Percentiles rank a stretch among this genome's conserved stretches.
phyloP scores from a whole-genome alignment of 2,113 vertebrate genomes.

The Cricetomys ansorgei region DNA sequence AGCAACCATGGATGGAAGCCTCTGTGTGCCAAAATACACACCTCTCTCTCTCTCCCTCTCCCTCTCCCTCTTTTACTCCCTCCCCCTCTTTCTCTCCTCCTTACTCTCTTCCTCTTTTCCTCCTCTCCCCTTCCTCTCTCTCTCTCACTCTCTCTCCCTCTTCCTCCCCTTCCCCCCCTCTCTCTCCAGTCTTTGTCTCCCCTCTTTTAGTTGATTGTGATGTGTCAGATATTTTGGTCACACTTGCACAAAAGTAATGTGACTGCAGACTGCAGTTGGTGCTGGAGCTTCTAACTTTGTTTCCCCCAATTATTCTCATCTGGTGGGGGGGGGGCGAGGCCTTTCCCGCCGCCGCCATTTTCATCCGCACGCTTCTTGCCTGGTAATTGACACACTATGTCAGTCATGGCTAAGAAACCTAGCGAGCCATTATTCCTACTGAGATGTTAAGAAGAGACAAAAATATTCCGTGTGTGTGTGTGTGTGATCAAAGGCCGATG shows the following conservation, averaged over 20 bases:
- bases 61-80: too few relatives aligned
- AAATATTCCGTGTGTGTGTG: neutral
- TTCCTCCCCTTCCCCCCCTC: accelerated
- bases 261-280: neutral
- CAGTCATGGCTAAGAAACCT: neutral
- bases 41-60: too few relatives aligned
- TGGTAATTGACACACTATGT: neutral
- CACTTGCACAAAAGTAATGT: neutral
- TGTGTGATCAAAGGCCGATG: neutral
- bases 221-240: neutral
- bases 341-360: neutral
- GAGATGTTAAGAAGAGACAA: neutral
- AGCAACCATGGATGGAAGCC: neutral
- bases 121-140: accelerated
- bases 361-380: neutral
- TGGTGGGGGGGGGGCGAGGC: neutral
- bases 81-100: accelerated
- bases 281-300: neutral
- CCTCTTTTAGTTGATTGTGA: neutral
- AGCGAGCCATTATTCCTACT: neutral
- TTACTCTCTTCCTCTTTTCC: too few relatives aligned
- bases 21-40: neutral
- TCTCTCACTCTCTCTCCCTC: too few relatives aligned
- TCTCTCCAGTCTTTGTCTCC: too few relatives aligned
- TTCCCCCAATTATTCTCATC: neutral